A percentile compares a stretch with the other conserved stretches of the same genome.
phyloP scores from a whole-genome alignment of 2,888 invertebrate genomes.

The Vesta saturnalis region DNA sequence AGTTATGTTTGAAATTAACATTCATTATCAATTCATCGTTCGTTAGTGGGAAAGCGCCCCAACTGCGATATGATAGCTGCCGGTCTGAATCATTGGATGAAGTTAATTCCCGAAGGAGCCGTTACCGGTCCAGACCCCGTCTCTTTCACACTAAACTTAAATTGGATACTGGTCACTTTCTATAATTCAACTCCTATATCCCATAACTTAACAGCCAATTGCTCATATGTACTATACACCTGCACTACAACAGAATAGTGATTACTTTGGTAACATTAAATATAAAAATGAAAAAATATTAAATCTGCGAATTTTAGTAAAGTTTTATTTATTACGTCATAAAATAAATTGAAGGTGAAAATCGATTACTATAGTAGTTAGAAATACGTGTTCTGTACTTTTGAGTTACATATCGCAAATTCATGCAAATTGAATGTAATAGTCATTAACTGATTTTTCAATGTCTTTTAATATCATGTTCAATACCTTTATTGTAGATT shows the following conservation, averaged over 20 bases:
- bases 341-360: too few species aligned
- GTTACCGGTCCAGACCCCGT: conserved; percentile 60
- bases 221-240: conserved; percentile 40
- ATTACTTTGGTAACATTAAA: not conserved
- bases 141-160: conserved; percentile 63
- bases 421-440: too few species aligned
- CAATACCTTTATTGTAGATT: too few species aligned
- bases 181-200: conserved; percentile 63
- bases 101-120: conserved; percentile 59
- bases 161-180: conserved; percentile 64
- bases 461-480: too few species aligned
- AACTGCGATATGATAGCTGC: conserved; percentile 58
- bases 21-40: conserved; percentile 58
- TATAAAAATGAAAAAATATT: too few species aligned
- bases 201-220: conserved; percentile 57
- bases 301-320: too few species aligned
- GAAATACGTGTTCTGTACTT: too few species aligned
- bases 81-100: conserved; percentile 62
- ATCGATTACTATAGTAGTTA: too few species aligned
- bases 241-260: not conserved
- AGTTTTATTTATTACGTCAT: too few species aligned
- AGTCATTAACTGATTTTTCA: too few species aligned
- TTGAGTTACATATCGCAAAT: too few species aligned
- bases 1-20: conserved; percentile 56
- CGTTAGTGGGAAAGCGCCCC: conserved; percentile 45